These are phyloP conservation scores for Coenonympha arcania DNA, from an alignment of 2,888 invertebrate species.

Conservation along the genomic window DNA sequence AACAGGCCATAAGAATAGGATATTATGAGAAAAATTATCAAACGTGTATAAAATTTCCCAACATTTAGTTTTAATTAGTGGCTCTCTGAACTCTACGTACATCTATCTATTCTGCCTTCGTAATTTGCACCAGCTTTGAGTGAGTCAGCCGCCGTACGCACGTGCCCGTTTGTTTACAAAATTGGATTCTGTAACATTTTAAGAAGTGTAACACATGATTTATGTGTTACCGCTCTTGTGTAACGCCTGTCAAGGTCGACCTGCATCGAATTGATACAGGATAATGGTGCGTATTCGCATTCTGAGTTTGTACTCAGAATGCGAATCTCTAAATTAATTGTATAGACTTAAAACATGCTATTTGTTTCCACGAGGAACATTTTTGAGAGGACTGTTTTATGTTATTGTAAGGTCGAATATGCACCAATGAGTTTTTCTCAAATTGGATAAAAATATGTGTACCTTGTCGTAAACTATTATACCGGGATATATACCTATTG, in stretches of 20 bases:
- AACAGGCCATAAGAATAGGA: too few species aligned
- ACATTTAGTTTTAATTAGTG: conserved; percentile 23
- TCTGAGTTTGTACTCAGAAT: too few species aligned
- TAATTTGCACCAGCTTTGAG: conserved; percentile 41
- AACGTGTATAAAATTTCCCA: background rate
- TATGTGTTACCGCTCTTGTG: conserved; percentile 28
- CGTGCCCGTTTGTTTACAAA: conserved; percentile 64
- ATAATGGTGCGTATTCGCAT: too few species aligned
- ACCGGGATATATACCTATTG: too few species aligned
- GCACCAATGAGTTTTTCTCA: too few species aligned
- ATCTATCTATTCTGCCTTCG: conserved; percentile 41
- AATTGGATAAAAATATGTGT: too few species aligned
- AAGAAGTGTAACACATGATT: conserved; percentile 31
- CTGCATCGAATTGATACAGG: conserved; percentile 6
- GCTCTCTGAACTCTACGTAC: conserved; percentile 32
- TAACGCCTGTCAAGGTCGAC: conserved; percentile 28
- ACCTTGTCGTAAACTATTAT: too few species aligned
- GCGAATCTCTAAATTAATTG: too few species aligned
- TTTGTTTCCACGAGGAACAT: too few species aligned
- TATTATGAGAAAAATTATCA: background rate
- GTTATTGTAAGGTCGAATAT: too few species aligned
- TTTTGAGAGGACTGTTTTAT: too few species aligned
- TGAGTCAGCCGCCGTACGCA: conserved; percentile 43
- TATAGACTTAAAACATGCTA: too few species aligned
- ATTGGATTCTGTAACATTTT: conserved; percentile 51